Evolutionary conservation across 2,888 invertebrate genomes (phyloP), one percentile per base, ranked within the genome.

Genomic region (Margaritifera margaritifera): DNA sequence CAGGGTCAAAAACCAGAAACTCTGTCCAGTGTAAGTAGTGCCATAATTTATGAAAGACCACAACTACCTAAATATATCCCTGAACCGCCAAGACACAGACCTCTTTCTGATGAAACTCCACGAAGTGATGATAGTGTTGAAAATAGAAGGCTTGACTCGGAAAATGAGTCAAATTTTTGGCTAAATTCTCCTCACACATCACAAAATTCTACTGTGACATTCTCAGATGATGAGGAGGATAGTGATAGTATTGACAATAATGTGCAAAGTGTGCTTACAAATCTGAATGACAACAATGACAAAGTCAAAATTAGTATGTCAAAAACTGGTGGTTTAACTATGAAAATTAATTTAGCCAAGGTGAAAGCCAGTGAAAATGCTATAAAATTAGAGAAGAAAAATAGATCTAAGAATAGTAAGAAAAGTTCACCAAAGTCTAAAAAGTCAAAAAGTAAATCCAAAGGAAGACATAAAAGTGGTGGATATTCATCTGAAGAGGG

Each of bases 1-100:
- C 84, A 86, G 75, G 88, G 88, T 20, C 84, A 87, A 65, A 88
- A 87, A 65, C 84, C 83, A 54, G 88, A 88, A 72, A 88, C 88
- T 8, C 72, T 88, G 60, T 86, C 87, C 6, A 86, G 86, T 71
- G 84, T 87, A 55, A 86, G 85, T 68, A 84, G 81, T 70, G 80
- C 84, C 71, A 80, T 83, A 55, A 80, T 86, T 55, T 74, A 77
- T 56, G 81, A 79, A 61, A 84, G 84, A 72, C 87, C 88, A 52
- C 81, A 82, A 75, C 71, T 87, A 71, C 87, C 88, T 60, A 88
- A 88, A 68, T 88, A 88, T 74, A 83, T 86, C 60, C 88, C 87
- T 6, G 87, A 87, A 66, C 84, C 86, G 3, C 80, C 77, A 18
- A 70, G 84, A 31, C 83, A 81, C n/a, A 75, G 72, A 27, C 78